Evolutionary conservation across 2,888 invertebrate genomes (phyloP), one percentile per base, ranked within the genome.

Genomic region (Tipula unca): DNA sequence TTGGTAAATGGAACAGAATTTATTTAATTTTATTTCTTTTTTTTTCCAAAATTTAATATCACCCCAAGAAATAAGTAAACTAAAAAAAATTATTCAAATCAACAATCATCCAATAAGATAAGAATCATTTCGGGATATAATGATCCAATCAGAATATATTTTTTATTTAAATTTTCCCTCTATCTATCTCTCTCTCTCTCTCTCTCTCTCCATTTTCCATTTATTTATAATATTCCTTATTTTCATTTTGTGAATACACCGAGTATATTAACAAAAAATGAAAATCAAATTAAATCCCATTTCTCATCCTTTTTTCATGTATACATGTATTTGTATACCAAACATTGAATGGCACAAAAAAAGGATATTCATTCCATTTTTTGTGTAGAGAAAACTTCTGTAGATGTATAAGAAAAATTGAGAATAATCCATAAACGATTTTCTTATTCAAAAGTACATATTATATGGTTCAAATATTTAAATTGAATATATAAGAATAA

Each of bases 91-190:
- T 69, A 69, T 69, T 69, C 69, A 69, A 69, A 69, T 69, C 69
- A 69, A 69, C 69, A 69, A 69, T 69, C 69, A 69, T 69, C 69
- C 69, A 69, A 69, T 69, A 69, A 69, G 69, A 69, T 69, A 69
- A 25, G 69, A 69, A 69, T 69, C 69, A 69, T 69, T 69, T 69
- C 69, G 69, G 69, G 25, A 69, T 25, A 69, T 69, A 69, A 69
- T 69, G 69, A 69, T 69, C 69, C 69, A 69, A 69, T 69, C 69
- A 69, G 69, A 69, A 69, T 69, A 69, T 10, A 17, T 69, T 69
- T 69, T 69, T 69, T 69, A 69, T 69, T 69, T 69, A 69, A 69
- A 69, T 69, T 69, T 69, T 25, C 25, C 17, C 13, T 39, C 1
- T n/a, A 39, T 39, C 10, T 32, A 39, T 39, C 10, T 25, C 20